Evolutionary conservation across 2,888 invertebrate genomes (phyloP), one percentile per base, ranked within the genome.

Genomic region (Sinodicranocentrus sp.): DNA sequence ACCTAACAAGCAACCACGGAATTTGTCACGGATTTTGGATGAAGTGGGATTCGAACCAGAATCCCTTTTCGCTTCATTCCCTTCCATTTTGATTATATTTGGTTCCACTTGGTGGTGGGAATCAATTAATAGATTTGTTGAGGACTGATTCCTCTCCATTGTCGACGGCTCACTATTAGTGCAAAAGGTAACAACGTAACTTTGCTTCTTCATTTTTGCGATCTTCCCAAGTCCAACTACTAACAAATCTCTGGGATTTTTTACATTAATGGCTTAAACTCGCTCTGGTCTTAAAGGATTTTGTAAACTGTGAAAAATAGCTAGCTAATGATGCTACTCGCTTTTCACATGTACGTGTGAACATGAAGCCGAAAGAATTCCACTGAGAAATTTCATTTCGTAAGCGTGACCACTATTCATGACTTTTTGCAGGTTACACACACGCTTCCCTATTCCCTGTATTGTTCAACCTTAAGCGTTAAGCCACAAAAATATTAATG

Each of bases 1-100:
- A 13, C 95, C 95, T 2, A 94, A 90, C 88, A 95, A 89, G 84
- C 93, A 92, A 2, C 94, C 95, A 63, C 93, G 92, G 90, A 94
- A 94, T 90, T 94, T 94, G 85, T 91, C 92, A 1, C 75, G 44
- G 2, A 80, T 28, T n/a, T 68, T 59, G 2, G 48, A 39, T 28
- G 70, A 25, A 23, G 44, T 25, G 23, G 8, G 2, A 19, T 3
- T 15, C 2, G 43, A 17, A 28, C 63, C 15, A 5, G 63, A 28
- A 1, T 39, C n/a, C 26, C 52, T 63, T 48, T 26, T 28, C 3
- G 10, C 25, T 33, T 23, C 65, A 26, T n/a, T 26, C 28, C 75
- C 43, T 17, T 75, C 75, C 75, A 76, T 77, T 59, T 68, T 77
- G 13, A 54, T 10, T 13, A 3, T 17, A 10, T 15, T 23, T 1